These are phyloP conservation scores for Polymixis flavicincta DNA, from an alignment of 2,888 invertebrate genomes.

Conservation along the genomic window DNA sequence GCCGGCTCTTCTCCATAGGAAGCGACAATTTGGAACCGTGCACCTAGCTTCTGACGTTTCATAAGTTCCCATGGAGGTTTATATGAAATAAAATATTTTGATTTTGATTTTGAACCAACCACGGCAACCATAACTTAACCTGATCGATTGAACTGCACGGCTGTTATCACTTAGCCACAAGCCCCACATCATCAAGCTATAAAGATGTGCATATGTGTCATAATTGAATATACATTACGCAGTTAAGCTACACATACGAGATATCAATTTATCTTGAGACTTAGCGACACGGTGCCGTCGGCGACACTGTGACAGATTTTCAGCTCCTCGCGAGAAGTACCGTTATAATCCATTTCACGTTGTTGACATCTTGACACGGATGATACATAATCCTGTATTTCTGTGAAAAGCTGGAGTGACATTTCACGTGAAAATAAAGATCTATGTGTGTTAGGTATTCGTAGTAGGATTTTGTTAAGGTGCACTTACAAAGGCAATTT, in stretches of 20 bases:
- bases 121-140: too few relatives aligned
- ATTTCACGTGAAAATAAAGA: background rate
- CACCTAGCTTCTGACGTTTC: too few relatives aligned
- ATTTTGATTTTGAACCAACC: too few relatives aligned
- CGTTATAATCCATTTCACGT: conserved; percentile 55
- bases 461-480: too few relatives aligned
- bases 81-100: too few relatives aligned
- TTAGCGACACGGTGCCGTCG: background rate
- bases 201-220: background rate
- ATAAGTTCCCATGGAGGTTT: too few relatives aligned
- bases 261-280: conserved; percentile 22
- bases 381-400: conserved; percentile 53
- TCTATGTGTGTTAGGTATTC: background rate
- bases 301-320: conserved; percentile 51
- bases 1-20: too few relatives aligned
- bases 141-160: too few relatives aligned
- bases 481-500: too few relatives aligned
- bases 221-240: conserved; percentile 22
- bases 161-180: too few relatives aligned
- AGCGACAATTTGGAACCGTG: too few relatives aligned
- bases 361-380: conserved; percentile 49
- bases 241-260: conserved; percentile 10
- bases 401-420: conserved; percentile 23
- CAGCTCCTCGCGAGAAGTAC: conserved; percentile 21
- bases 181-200: background rate